Conservation (phyloP, 2,113 vertebrate genomes). For the Apistogramma diplotaenia region DNA sequence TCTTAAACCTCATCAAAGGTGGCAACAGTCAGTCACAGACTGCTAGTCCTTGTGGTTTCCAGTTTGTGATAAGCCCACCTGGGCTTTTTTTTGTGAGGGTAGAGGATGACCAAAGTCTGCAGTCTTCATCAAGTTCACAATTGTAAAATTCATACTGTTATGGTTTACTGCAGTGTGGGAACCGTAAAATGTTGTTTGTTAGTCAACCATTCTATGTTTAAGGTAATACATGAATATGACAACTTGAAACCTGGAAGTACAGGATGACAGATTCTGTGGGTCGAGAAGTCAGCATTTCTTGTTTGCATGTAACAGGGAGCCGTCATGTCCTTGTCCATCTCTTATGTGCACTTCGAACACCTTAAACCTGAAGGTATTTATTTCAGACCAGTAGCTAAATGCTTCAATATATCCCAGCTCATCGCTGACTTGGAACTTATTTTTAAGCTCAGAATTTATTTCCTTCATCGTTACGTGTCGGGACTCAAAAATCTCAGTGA, state of each 20-base stretch:
- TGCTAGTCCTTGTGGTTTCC: background rate
- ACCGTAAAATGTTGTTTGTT: background rate
- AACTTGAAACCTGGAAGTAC: background rate
- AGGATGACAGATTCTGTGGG: background rate
- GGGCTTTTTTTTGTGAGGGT: background rate
- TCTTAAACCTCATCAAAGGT: background rate
- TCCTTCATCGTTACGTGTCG: background rate
- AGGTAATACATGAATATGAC: background rate
- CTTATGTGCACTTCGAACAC: background rate
- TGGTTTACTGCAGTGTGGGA: background rate
- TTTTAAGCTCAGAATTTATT: background rate
- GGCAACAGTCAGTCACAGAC: background rate
- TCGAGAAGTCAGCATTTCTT: background rate
- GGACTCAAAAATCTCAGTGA: background rate
- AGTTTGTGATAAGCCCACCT: background rate
- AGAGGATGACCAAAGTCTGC: background rate
- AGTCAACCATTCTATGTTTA: background rate
- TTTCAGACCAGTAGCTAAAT: background rate
- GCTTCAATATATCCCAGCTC: background rate
- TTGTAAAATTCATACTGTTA: background rate
- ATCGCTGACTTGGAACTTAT: background rate
- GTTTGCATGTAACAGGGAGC: background rate
- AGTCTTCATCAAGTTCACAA: background rate
- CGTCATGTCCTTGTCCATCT: background rate
- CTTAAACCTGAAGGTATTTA: background rate